These are phyloP conservation scores for Sanderia malayensis DNA, from an alignment of 30 jellyfish, hydroid and myxozoan species.

Conservation along the genomic window DNA sequence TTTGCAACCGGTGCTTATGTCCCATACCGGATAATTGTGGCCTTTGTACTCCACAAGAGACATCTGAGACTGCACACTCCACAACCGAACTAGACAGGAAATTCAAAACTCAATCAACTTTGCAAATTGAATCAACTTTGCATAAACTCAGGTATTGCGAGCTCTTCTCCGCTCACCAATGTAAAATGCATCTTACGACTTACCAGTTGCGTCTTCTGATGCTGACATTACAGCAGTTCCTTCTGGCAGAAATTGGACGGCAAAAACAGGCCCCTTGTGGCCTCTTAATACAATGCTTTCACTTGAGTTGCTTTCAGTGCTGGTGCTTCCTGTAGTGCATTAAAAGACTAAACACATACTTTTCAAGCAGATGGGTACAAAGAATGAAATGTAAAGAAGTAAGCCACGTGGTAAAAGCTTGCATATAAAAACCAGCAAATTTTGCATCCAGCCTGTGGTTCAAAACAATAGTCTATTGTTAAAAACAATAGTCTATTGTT, in stretches of 20 bases:
- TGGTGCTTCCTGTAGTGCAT: conserved; percentile 24
- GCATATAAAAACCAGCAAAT: no score
- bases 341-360: no score
- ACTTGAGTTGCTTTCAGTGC: conserved; percentile 31
- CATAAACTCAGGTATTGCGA: no score
- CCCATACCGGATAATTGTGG: conserved; percentile 88
- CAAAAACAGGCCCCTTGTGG: conserved; percentile 74
- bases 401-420: no score
- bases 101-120: not conserved
- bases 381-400: no score
- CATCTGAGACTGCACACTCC: conserved; percentile 70
- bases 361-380: no score
- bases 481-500: no score
- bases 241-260: conserved; percentile 68
- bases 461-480: no score
- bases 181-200: no score
- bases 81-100: conserved; percentile 75
- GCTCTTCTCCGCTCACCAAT: no score
- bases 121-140: no score
- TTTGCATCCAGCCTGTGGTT: no score
- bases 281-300: conserved; percentile 74
- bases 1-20: conserved; percentile 53
- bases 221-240: conserved; percentile 77
- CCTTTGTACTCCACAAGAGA: conserved; percentile 80
- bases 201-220: conserved; percentile 92